Conservation (phyloP, 2,797 vertebrate genomes). For the Xiphophorus birchmanni region DNA sequence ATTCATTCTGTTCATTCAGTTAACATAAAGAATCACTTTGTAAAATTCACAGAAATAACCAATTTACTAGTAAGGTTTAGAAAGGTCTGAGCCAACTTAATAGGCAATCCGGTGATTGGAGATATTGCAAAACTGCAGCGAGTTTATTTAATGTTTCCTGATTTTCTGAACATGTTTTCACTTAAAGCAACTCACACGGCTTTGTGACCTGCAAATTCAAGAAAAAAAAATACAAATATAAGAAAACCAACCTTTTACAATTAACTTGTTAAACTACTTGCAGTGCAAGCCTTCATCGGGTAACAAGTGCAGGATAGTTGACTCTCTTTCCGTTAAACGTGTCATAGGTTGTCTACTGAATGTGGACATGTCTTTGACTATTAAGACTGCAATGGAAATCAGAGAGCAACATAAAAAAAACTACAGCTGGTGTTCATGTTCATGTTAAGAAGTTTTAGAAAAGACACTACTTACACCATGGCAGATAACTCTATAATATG, state of each 20-base stretch:
- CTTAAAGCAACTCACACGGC: conserved; percentile 36
- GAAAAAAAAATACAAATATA: conserved; percentile 18
- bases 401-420: not conserved
- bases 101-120: conserved; percentile 39
- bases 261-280: conserved; percentile 7
- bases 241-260: not conserved
- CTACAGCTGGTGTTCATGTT: not conserved
- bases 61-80: conserved; percentile 24
- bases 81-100: conserved; percentile 57
- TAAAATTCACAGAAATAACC: not conserved
- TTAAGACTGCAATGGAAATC: conserved; percentile 75
- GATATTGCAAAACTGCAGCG: conserved; percentile 5
- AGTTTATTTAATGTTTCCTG: conserved; percentile 30
- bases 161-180: conserved; percentile 15
- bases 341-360: conserved; percentile 61
- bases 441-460: not conserved
- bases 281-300: conserved; percentile 1
- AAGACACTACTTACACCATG: conserved; percentile 74
- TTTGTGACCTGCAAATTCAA: conserved; percentile 63
- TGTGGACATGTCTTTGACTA: conserved; percentile 62
- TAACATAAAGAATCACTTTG: not conserved
- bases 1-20: not conserved
- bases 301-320: conserved; percentile 54
- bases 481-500: conserved; percentile 48
- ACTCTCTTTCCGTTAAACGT: conserved; percentile 74